phyloP scores from a whole-genome alignment of 2,888 invertebrate species.

The Papilio protenor region DNA sequence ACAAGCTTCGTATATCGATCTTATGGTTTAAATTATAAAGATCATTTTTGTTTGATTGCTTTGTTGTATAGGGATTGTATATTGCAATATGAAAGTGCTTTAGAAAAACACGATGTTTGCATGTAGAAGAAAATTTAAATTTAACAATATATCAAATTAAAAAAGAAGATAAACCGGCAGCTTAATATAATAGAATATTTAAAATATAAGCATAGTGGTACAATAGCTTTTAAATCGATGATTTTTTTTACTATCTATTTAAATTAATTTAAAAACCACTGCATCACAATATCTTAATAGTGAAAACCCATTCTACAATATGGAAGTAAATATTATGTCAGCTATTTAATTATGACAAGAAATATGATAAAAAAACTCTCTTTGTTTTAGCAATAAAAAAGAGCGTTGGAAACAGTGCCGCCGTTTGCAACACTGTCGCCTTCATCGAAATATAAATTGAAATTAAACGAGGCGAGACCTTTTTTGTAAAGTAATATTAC shows the following conservation, averaged over 20 bases:
- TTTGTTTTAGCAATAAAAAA: constrained; percentile 33
- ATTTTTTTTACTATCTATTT: not conserved
- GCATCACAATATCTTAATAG: not conserved
- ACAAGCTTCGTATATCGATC: not conserved
- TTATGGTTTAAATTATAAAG: not conserved
- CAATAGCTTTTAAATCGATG: too few relatives aligned
- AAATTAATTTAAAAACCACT: not conserved
- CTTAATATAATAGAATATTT: too few relatives aligned
- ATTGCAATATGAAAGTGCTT: constrained; percentile 7
- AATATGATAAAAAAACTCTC: constrained; percentile 3
- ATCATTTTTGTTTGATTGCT: constrained; percentile 1
- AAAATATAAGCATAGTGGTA: too few relatives aligned
- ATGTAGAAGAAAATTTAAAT: not conserved
- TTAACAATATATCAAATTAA: not conserved
- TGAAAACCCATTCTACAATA: not conserved
- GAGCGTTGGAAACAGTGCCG: constrained; percentile 14
- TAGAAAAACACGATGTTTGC: not conserved
- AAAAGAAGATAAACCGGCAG: not conserved
- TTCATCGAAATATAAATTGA: constrained; percentile 41
- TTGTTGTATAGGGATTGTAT: not conserved
- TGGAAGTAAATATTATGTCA: not conserved
- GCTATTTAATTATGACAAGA: constrained; percentile 3
- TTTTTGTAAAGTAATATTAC: constrained; percentile 40
- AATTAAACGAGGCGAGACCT: constrained; percentile 40
- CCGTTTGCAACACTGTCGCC: constrained; percentile 40